Evolutionary conservation across 2,888 invertebrate species (phyloP).

Genomic region (Adelphocoris suturalis): DNA sequence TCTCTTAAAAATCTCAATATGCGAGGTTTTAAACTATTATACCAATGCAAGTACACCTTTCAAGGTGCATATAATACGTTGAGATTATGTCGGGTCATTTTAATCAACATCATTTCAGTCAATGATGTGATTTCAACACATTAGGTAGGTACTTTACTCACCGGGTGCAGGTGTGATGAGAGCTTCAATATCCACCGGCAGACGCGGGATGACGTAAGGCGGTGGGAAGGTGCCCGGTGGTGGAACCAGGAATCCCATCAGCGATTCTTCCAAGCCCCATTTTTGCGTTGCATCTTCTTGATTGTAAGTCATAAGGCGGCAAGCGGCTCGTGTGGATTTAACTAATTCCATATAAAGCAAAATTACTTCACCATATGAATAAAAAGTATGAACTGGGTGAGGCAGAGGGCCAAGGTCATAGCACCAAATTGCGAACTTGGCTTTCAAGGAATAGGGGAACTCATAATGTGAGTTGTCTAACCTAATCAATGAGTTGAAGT

Average conservation of each 20-base stretch:
- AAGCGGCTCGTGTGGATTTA: slow-evolving; percentile 56
- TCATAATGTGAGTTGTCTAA: too few relatives aligned
- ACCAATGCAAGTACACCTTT: too few relatives aligned
- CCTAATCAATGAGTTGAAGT: too few relatives aligned
- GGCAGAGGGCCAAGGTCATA: too few relatives aligned
- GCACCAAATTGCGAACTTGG: too few relatives aligned
- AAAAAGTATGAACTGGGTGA: too few relatives aligned
- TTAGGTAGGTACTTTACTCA: neutral
- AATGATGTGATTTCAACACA: neutral
- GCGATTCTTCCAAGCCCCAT: slow-evolving; percentile 57
- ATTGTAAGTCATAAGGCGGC: slow-evolving; percentile 54
- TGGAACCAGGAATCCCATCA: slow-evolving; percentile 66
- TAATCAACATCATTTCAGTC: too few relatives aligned
- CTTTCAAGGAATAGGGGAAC: too few relatives aligned
- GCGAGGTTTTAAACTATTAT: too few relatives aligned
- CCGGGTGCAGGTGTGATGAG: slow-evolving; percentile 42
- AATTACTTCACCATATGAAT: neutral
- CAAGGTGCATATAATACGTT: too few relatives aligned
- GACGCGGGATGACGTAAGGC: slow-evolving; percentile 27
- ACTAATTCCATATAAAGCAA: slow-evolving; percentile 30
- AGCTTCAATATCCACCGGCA: slow-evolving; percentile 14
- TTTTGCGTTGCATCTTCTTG: slow-evolving; percentile 56
- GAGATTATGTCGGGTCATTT: too few relatives aligned
- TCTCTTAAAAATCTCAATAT: too few relatives aligned
- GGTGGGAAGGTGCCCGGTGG: slow-evolving; percentile 40